Evolutionary conservation across 2,888 invertebrate species (phyloP).

Genomic region (Andrena bucephala): DNA sequence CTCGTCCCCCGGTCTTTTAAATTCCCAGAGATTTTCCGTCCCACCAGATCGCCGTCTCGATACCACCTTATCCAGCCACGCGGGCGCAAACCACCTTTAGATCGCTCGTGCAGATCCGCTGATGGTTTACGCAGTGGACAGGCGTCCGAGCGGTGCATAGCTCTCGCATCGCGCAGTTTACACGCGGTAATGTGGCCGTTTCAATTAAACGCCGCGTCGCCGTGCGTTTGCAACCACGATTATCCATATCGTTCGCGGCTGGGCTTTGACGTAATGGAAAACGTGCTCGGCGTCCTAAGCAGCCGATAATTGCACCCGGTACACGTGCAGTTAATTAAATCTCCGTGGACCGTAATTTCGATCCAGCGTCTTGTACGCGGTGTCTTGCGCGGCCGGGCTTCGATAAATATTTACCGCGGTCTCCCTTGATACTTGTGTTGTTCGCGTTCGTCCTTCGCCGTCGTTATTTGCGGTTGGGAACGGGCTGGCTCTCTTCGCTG

Average conservation of each 20-base stretch:
- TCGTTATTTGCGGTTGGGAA: background rate
- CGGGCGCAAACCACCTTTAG: background rate
- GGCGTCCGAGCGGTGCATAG: background rate
- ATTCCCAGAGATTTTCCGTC: slow-evolving; percentile 12
- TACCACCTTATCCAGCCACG: slow-evolving; percentile 8
- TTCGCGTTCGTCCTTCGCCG: background rate
- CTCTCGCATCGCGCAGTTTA: slow-evolving; percentile 5
- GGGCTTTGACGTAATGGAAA: slow-evolving; percentile 1
- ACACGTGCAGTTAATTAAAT: slow-evolving; percentile 24
- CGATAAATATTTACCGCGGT: background rate
- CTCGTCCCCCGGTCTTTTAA: background rate
- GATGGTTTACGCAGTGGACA: background rate
- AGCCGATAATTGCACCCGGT: background rate
- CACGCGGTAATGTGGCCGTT: slow-evolving; percentile 9
- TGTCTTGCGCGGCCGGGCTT: background rate
- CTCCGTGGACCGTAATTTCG: slow-evolving; percentile 12
- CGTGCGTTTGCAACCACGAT: slow-evolving; percentile 5
- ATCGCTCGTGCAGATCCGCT: slow-evolving; percentile 1
- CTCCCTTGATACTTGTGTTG: background rate
- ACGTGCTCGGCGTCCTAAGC: background rate
- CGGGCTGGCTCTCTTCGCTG: background rate
- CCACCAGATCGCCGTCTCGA: background rate
- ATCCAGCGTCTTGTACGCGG: background rate
- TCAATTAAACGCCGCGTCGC: slow-evolving; percentile 12
- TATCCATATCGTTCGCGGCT: slow-evolving; percentile 7